phyloP scores from a whole-genome alignment of 2,888 invertebrate species.

The Maniola hyperantus region DNA sequence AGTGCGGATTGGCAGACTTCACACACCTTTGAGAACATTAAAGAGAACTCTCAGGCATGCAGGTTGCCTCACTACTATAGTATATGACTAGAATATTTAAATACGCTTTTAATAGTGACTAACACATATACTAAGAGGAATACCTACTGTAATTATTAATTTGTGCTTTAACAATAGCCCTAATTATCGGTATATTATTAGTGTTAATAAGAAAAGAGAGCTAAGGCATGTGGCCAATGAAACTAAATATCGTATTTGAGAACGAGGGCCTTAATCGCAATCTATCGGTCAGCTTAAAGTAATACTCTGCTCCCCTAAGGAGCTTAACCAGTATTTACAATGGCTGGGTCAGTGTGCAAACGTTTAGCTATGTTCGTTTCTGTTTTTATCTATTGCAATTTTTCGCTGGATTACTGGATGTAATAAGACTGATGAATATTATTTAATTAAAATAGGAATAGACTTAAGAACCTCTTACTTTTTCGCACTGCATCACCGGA shows the following conservation, averaged over 20 bases:
- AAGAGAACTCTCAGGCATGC: no score
- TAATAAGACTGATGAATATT: background rate
- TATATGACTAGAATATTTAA: no score
- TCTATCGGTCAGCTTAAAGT: conserved; percentile 23
- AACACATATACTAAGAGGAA: no score
- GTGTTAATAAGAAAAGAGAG: background rate
- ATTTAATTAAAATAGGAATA: background rate
- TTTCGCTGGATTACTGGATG: conserved; percentile 1
- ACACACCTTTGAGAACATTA: no score
- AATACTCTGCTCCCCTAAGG: conserved; percentile 25
- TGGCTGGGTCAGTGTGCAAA: conserved; percentile 22
- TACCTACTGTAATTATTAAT: no score
- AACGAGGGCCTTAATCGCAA: conserved; percentile 18
- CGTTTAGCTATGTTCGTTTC: conserved; percentile 19
- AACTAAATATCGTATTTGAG: conserved; percentile 13
- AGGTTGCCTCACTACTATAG: no score
- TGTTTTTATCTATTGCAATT: conserved; percentile 11
- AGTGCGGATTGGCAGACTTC: no score
- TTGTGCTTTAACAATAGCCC: background rate
- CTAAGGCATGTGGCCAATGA: conserved; percentile 5
- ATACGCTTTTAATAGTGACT: no score
- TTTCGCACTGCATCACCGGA: no score
- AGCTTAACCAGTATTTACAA: conserved; percentile 30
- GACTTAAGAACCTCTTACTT: no score
- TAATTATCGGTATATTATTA: no score